A percentile compares a stretch with the other conserved stretches of the same genome.
Conservation (phyloP, 2,113 vertebrate species). For the Stictonetta naevosa region DNA sequence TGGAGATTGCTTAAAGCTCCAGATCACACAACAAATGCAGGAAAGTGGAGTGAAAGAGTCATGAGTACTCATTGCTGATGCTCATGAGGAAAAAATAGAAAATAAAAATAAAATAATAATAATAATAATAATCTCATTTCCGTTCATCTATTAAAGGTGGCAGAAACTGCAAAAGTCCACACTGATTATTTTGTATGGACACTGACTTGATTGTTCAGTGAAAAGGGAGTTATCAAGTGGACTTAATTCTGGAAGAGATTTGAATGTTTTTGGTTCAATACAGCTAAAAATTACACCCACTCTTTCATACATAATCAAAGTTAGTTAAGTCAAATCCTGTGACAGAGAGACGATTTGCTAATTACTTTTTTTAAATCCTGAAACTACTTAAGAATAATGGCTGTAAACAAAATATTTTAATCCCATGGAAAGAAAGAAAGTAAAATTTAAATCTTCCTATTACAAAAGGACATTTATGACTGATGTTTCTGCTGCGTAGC, state of each 20-base stretch:
- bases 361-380: not conserved
- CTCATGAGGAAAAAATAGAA: not conserved
- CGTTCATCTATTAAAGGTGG: not conserved
- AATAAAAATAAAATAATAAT: too few species aligned
- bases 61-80: not conserved
- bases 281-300: not conserved
- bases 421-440: not conserved
- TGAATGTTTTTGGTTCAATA: not conserved
- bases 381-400: not conserved
- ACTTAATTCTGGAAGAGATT: not conserved
- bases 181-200: not conserved
- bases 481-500: not conserved
- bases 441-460: not conserved
- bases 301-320: not conserved
- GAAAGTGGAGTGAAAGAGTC: not conserved
- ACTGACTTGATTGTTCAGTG: not conserved
- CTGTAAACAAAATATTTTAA: conserved; percentile 7
- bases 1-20: not conserved
- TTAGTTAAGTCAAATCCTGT: not conserved
- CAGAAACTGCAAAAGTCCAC: not conserved
- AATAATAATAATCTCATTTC: not conserved
- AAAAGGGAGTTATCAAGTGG: not conserved
- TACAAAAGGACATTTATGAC: not conserved
- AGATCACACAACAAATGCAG: not conserved
- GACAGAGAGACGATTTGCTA: not conserved